A percentile compares a stretch with the other conserved stretches of the same genome.
phyloP scores from a whole-genome alignment of 2,888 invertebrate genomes.

The Drosophila phalerata region DNA sequence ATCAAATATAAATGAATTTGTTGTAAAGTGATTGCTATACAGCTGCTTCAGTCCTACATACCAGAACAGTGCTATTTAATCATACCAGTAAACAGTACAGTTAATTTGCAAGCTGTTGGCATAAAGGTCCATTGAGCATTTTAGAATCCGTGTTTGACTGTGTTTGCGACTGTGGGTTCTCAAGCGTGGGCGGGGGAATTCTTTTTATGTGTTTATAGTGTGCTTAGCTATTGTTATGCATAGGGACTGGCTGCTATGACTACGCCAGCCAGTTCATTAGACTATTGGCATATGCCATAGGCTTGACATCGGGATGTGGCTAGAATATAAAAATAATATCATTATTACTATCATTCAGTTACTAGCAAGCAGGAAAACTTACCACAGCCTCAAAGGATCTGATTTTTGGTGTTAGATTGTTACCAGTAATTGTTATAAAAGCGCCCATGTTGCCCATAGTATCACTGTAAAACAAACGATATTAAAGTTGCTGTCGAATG shows the following conservation, averaged over 20 bases:
- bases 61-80: conserved; percentile 38
- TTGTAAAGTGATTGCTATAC: conserved; percentile 59
- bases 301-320: conserved; percentile 98
- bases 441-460: conserved; percentile 99
- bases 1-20: conserved; percentile 74
- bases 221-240: conserved; percentile 57
- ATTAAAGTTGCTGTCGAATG: not conserved
- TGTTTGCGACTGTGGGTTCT: conserved; percentile 54
- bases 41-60: conserved; percentile 33
- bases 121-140: conserved; percentile 68
- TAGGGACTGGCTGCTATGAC: conserved; percentile 65
- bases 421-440: conserved; percentile 97
- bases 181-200: conserved; percentile 48
- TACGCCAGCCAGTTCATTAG: conserved; percentile 89
- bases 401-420: conserved; percentile 95
- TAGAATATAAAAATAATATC: conserved; percentile 83
- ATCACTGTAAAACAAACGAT: conserved; percentile 90
- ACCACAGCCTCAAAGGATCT: conserved; percentile 98
- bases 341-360: not conserved
- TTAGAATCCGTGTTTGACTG: conserved; percentile 57
- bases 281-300: conserved; percentile 98
- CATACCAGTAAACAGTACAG: conserved; percentile 40
- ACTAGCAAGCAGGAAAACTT: conserved; percentile 84
- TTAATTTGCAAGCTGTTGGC: conserved; percentile 50
- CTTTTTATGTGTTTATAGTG: conserved; percentile 33